Evolutionary conservation across 2,113 vertebrate genomes (phyloP).

Genomic region (Pheucticus melanocephalus): DNA sequence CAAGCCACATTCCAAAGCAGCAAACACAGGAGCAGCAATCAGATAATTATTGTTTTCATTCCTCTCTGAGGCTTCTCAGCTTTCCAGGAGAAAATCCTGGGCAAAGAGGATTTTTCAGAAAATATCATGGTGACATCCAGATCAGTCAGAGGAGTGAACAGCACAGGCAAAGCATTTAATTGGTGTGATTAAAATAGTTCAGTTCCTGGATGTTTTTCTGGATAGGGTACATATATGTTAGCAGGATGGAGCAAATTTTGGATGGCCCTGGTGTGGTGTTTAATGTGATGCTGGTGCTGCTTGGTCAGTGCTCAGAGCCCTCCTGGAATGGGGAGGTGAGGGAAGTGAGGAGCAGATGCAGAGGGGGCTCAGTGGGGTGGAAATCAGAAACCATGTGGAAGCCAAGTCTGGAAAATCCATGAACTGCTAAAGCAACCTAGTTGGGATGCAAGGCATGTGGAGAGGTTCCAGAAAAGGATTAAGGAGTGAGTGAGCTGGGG

Average conservation of each 20-base stretch:
- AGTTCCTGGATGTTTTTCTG: not conserved
- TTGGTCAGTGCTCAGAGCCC: not conserved
- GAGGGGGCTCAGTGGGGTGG: not conserved
- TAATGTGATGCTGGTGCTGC: not conserved
- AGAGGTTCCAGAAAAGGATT: not conserved
- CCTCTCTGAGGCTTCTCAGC: too few species aligned
- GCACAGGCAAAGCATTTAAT: fast-evolving
- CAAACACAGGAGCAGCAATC: too few species aligned
- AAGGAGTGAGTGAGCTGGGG: not conserved
- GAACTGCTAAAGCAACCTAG: not conserved
- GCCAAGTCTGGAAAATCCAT: not conserved
- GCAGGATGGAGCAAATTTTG: not conserved
- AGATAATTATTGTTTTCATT: too few species aligned
- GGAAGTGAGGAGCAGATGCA: not conserved
- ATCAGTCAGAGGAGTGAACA: fast-evolving
- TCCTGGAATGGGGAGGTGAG: not conserved
- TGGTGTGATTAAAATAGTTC: not conserved
- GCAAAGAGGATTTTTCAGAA: too few species aligned
- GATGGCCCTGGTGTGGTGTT: not conserved
- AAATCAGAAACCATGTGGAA: not conserved
- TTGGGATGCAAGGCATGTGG: not conserved
- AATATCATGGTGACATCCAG: too few species aligned
- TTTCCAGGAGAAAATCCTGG: too few species aligned
- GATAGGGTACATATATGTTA: not conserved
- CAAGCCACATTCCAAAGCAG: too few species aligned